Base-by-base conservation (phyloP, 2,113 vertebrate species). In the Pseudois nayaur region DNA sequence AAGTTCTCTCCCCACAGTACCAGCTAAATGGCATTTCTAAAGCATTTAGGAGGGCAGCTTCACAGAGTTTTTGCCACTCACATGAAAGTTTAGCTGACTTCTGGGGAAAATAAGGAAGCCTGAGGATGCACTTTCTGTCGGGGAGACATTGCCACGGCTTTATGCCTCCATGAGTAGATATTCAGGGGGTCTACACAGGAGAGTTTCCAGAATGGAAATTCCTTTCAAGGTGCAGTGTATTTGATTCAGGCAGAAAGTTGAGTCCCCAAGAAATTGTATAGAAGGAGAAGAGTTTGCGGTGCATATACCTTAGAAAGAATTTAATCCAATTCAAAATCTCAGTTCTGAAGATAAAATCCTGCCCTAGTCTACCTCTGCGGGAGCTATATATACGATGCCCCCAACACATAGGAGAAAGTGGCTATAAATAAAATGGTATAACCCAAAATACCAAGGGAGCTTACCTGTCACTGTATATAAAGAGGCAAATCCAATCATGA, bases 21-120 rank as follows among this genome's bases (percentile, higher is more conserved):
- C 83, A 96, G 74, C 86, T 96, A 92, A 95, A 84, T 97, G 86
- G 57, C 94, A 60, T 87, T 95, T 91, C 91, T 95, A 62, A 97
- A 91, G 62, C 87, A 14, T 91, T 98, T 97, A 93, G 87, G 89
- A 91, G 54, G 85, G 13, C 84, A 89, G 45, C 57, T 40, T 71
- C 89, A 43, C 15, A 87, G 85, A 95, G 82, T 67, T 89, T 67
- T 67, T 23, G 1, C 64, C 81, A 82, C 55, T 96, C 91, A 50
- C 13, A 36, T 52, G 40, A 91, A 97, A 93, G 71, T 87, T 74
- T 93, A 97, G 89, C 94, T 91, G 92, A 76, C 92, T 94, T 96
- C 36, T 81, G 85, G 85, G 97, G 64, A 74, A 92, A 59, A n/a
- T 96, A 90, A 96, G 78, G 50, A 11, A 94, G 76, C 25, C 60